phyloP scores from a whole-genome alignment of 2,797 vertebrate genomes.

The Hippopotamyrus pictus region DNA sequence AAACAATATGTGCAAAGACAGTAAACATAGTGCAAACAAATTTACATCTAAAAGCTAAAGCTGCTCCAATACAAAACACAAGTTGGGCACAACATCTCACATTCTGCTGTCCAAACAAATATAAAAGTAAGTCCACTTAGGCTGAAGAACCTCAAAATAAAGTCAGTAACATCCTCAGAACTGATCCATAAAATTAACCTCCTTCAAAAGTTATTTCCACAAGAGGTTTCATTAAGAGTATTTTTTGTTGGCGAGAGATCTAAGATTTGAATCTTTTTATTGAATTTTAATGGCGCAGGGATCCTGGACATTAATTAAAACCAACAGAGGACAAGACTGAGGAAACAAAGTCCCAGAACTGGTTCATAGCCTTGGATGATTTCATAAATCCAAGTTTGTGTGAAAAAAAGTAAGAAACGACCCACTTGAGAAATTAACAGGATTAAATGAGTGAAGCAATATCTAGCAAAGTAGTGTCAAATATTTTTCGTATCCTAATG shows the following conservation, averaged over 20 bases:
- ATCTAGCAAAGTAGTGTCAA: not conserved
- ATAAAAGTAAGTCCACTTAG: not conserved
- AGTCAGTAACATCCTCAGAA: not conserved
- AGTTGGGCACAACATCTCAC: not conserved
- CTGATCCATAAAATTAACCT: not conserved
- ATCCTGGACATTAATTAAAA: not conserved
- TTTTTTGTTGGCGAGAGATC: not conserved
- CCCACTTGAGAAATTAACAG: not conserved
- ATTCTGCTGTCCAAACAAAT: not conserved
- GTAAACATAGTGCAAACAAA: not conserved
- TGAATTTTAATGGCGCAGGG: not conserved
- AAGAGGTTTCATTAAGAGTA: not conserved
- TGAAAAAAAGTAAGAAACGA: not conserved
- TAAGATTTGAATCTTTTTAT: not conserved
- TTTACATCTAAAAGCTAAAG: not conserved
- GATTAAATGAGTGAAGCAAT: not conserved
- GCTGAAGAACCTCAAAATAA: not conserved
- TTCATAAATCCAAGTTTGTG: not conserved
- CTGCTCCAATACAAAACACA: not conserved
- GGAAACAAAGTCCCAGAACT: not conserved
- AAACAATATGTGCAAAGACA: not conserved
- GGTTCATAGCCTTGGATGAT: not conserved
- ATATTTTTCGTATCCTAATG: not conserved
- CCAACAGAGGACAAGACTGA: not conserved
- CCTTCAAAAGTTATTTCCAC: not conserved